Evolutionary conservation across 2,113 vertebrate species (phyloP), one percentile per base, ranked within the genome.

Genomic region (Catharus minimus): DNA sequence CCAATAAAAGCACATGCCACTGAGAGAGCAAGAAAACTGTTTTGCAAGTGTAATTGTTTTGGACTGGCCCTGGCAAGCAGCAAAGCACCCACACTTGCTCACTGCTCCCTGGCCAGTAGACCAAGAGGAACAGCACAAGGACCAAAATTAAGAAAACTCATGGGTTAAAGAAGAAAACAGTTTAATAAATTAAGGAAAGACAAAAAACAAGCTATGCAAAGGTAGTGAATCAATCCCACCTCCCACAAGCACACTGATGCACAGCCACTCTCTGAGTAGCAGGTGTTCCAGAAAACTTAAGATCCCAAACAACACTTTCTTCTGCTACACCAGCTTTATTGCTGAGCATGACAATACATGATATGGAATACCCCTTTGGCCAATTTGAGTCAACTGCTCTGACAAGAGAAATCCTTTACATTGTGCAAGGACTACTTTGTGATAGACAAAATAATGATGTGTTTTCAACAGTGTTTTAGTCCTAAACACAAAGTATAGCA

Each of bases 111-210:
- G 8, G 10, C 30, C n/a, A 81, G 8, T 10, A 20, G n/a, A 20
- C 56, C 3, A 2, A 20, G 8, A 23, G 23, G 85, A 41, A 53
- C 10, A 82, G 19, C 18, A 61, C 12, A 9, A 82, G 75, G 3
- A n/a, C 5, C 10, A 83, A 56, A 75, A 88, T 27, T 26, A 79
- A 88, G 32, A 66, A 86, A 75, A 52, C 2, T 16, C 26, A 65
- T 5, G 13, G 26, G 7, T 0, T 2, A 1, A 82, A 32, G 43
- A 49, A 62, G 36, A 65, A 11, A 11, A 5, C 4, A 14, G 6
- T 49, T 62, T 58, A 67, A 22, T 36, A 60, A 83, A 67, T 19
- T 19, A 73, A 69, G 7, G 6, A 58, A 80, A 80, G n/a, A n/a
- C 12, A 28, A 77, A 77, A 88, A 30, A 2, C 9, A 49, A 68